Evolutionary conservation across 2,888 invertebrate species (phyloP).

Genomic region (Troides oblongomaculatus): DNA sequence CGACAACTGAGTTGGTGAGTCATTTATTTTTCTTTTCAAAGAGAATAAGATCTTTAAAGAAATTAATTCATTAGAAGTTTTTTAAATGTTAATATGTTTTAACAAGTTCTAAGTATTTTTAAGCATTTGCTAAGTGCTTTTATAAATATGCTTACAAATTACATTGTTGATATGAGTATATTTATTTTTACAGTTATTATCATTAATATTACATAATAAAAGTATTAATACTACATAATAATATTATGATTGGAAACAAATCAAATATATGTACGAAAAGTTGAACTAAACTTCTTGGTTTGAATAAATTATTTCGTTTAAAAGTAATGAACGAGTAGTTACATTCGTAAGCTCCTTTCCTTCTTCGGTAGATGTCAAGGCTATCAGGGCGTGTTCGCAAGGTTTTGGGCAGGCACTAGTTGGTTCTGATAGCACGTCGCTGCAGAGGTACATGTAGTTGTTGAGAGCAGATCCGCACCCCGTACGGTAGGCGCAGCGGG

Average conservation of each 20-base stretch:
- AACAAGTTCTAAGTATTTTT: too few species aligned
- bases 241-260: not conserved
- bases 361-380: slow-evolving; percentile 88
- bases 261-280: not conserved
- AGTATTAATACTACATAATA: too few species aligned
- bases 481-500: slow-evolving; percentile 86
- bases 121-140: too few species aligned
- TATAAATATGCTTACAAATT: too few species aligned
- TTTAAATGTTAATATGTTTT: too few species aligned
- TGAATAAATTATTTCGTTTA: not conserved
- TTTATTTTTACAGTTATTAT: not conserved
- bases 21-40: too few species aligned
- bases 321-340: slow-evolving; percentile 49
- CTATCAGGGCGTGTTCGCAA: slow-evolving; percentile 88
- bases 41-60: too few species aligned
- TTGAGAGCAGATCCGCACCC: slow-evolving; percentile 89
- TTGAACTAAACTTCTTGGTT: not conserved
- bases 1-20: too few species aligned
- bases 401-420: slow-evolving; percentile 83
- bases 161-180: too few species aligned
- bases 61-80: too few species aligned
- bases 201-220: not conserved
- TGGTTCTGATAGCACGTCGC: slow-evolving; percentile 82
- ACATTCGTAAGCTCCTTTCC: slow-evolving; percentile 89
- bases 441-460: slow-evolving; percentile 87